Evolutionary conservation across 2,797 vertebrate genomes (phyloP).

Genomic region (Phaenicophaeus curvirostris): DNA sequence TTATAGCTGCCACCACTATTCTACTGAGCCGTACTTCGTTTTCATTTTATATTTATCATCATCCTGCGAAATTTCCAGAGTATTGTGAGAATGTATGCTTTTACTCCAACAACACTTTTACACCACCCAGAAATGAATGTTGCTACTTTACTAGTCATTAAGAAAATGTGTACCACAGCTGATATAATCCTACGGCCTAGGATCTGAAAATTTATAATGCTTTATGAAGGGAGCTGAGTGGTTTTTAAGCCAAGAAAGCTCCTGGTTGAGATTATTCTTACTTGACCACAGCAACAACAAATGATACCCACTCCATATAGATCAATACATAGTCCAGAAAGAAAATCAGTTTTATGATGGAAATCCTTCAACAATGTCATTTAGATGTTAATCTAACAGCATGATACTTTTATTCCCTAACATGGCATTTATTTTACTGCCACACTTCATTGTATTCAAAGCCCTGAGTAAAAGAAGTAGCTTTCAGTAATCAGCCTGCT

Average conservation of each 20-base stretch:
- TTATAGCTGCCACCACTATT: background rate
- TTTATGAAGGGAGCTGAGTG: background rate
- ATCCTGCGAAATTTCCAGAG: background rate
- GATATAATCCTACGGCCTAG: background rate
- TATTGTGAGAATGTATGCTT: background rate
- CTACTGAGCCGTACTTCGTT: background rate
- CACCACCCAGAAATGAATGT: background rate
- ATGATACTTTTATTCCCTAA: background rate
- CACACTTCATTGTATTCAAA: background rate
- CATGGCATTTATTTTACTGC: background rate
- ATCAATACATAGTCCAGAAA: background rate
- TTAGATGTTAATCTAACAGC: constrained; percentile 2
- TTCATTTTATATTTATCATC: background rate
- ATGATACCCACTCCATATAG: background rate
- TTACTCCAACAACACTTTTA: background rate
- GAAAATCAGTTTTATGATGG: background rate
- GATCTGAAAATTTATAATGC: background rate
- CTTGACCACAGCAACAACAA: background rate
- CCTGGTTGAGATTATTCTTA: background rate
- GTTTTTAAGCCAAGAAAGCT: background rate
- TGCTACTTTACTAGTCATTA: background rate
- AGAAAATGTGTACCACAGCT: background rate
- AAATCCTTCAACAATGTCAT: background rate
- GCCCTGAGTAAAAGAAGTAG: background rate
- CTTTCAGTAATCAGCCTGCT: background rate